Percentiles rank a stretch among this genome's conserved stretches.
These are phyloP conservation scores for Leptodactylus fuscus DNA, from an alignment of 2,113 vertebrate genomes.

Conservation along the genomic window DNA sequence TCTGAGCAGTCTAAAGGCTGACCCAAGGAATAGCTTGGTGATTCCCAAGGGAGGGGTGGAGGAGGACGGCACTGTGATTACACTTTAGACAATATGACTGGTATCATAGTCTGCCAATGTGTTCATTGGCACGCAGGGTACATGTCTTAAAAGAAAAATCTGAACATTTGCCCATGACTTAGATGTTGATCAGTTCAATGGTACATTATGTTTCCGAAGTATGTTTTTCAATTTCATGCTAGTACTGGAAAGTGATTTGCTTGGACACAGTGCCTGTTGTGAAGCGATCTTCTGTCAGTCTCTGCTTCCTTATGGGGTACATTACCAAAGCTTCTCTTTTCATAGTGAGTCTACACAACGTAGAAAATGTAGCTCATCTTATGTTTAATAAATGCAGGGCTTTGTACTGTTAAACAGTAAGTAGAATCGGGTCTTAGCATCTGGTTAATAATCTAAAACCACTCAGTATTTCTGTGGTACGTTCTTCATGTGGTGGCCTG, in stretches of 20 bases:
- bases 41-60: constrained; percentile 91
- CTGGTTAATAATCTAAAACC: constrained; percentile 6
- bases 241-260: constrained; percentile 25
- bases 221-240: constrained; percentile 6
- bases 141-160: constrained; percentile 13
- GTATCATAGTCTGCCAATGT: background rate
- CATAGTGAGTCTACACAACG: background rate
- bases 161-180: background rate
- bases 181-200: constrained; percentile 17
- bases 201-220: constrained; percentile 11
- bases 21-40: constrained; percentile 91
- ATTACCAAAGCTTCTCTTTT: constrained; percentile 47
- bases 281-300: background rate
- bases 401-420: constrained; percentile 4
- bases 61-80: constrained; percentile 95
- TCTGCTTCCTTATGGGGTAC: background rate
- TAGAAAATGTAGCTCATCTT: background rate
- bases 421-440: background rate
- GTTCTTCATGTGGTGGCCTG: constrained; percentile 24
- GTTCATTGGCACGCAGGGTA: constrained; percentile 9
- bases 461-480: constrained; percentile 42
- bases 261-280: constrained; percentile 5
- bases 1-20: constrained; percentile 89
- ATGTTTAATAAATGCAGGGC: background rate
- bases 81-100: constrained; percentile 78